These are phyloP conservation scores for Drosophila sp. DNA, from an alignment of 1,140 invertebrate genomes.

Conservation along the genomic window DNA sequence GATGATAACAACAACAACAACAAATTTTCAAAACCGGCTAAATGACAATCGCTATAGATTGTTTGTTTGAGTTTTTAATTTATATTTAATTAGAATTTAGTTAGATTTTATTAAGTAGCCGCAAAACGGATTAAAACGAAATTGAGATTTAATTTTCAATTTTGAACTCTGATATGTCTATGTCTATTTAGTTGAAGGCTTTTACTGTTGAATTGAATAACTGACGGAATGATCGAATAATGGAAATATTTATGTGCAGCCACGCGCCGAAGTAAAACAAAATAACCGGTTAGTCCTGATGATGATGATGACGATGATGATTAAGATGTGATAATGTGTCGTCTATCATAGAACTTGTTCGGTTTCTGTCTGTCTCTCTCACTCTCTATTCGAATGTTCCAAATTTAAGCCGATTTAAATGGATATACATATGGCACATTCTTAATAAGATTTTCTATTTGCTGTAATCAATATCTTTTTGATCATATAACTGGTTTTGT, in stretches of 20 bases:
- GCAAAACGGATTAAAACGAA: neutral
- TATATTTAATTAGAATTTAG: slow-evolving; percentile 53
- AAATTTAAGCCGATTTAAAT: slow-evolving; percentile 7
- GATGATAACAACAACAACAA: slow-evolving; percentile 35
- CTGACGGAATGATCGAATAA: neutral
- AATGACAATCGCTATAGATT: slow-evolving; percentile 63
- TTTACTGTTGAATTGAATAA: neutral
- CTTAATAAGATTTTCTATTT: neutral
- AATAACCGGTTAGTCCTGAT: slow-evolving; percentile 10
- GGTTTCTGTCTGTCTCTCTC: neutral
- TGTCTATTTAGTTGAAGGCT: slow-evolving; percentile 10
- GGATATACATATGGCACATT: neutral
- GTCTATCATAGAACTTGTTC: neutral
- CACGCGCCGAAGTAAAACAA: neutral
- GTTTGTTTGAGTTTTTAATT: slow-evolving; percentile 26
- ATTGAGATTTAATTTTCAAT: neutral
- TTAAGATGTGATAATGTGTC: neutral
- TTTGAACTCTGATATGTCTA: slow-evolving; percentile 2
- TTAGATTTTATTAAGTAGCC: slow-evolving; percentile 19
- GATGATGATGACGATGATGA: neutral
- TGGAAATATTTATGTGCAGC: neutral
- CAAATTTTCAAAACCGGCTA: slow-evolving; percentile 52
- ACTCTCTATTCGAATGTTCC: neutral
- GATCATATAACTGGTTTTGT: neutral
- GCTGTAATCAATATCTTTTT: slow-evolving; percentile 7